Percentiles rank a stretch among this genome's conserved stretches.
Evolutionary conservation across 2,888 invertebrate genomes (phyloP).

Genomic region (Agrotis puta): DNA sequence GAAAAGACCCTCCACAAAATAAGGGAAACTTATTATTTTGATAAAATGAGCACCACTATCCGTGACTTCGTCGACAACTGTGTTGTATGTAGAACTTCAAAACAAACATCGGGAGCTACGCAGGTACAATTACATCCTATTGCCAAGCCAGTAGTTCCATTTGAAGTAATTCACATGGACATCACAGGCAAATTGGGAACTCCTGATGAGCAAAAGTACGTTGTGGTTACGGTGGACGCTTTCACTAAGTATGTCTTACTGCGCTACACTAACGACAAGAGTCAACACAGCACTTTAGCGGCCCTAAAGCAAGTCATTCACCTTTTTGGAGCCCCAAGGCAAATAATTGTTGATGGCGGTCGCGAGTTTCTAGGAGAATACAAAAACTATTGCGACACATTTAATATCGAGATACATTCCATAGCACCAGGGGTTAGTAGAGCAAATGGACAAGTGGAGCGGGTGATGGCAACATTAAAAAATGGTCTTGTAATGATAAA

Average conservation of each 20-base stretch:
- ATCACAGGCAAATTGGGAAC: slow-evolving; percentile 59
- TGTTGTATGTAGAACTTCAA: slow-evolving; percentile 55
- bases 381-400: slow-evolving; percentile 38
- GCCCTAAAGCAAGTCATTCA: slow-evolving; percentile 51
- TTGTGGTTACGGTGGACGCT: slow-evolving; percentile 53
- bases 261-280: slow-evolving; percentile 31
- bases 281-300: slow-evolving; percentile 8
- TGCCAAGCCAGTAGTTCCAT: slow-evolving; percentile 49
- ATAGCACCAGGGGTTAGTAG: slow-evolving; percentile 53
- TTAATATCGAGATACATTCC: slow-evolving; percentile 45
- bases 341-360: slow-evolving; percentile 50
- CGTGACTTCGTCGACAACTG: slow-evolving; percentile 40
- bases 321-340: slow-evolving; percentile 47
- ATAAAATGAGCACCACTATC: slow-evolving; percentile 29
- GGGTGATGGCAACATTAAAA: slow-evolving; percentile 55
- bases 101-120: slow-evolving; percentile 50
- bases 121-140: slow-evolving; percentile 39
- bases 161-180: slow-evolving; percentile 56
- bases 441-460: slow-evolving; percentile 56
- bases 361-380: slow-evolving; percentile 52
- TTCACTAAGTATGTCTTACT: slow-evolving; percentile 52
- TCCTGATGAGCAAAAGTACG: slow-evolving; percentile 37
- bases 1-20: slow-evolving; percentile 57
- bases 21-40: slow-evolving; percentile 28
- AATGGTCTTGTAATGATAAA: slow-evolving; percentile 59